These are phyloP conservation scores for Tyrophagus putrescentiae DNA, from an alignment of 1,140 invertebrate genomes.

Conservation along the genomic window DNA sequence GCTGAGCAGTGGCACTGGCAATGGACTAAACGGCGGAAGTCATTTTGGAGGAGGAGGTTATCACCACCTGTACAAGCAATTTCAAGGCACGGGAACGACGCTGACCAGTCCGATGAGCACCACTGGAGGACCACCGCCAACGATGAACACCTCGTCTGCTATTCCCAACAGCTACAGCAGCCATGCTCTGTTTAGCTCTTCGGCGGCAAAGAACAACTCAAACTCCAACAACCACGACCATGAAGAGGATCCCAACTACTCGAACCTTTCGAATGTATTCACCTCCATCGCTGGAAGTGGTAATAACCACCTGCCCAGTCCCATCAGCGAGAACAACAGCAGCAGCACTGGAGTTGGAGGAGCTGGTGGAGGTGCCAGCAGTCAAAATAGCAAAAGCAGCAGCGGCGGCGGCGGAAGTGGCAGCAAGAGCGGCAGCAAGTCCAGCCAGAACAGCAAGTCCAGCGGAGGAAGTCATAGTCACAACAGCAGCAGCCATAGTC, in stretches of 20 bases:
- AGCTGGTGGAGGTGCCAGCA: background rate
- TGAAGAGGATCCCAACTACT: conserved; percentile 8
- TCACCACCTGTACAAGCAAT: background rate
- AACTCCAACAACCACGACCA: background rate
- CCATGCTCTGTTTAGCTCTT: background rate
- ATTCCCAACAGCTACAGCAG: conserved; percentile 8
- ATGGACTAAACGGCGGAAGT: no score
- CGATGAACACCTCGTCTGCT: background rate
- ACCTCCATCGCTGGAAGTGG: background rate
- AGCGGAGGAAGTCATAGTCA: no score
- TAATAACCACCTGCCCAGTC: background rate
- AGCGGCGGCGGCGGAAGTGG: background rate
- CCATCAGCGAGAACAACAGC: conserved; percentile 10
- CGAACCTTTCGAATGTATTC: background rate
- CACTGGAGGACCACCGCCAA: background rate
- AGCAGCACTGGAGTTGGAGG: background rate
- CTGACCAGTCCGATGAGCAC: conserved; percentile 2
- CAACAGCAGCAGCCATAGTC: no score
- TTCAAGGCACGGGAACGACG: background rate
- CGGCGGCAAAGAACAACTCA: background rate
- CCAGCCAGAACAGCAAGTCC: conserved; percentile 9
- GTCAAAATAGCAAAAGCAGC: background rate
- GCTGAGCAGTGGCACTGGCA: background rate
- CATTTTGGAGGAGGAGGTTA: no score
- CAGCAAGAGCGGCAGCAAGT: background rate